Conservation (phyloP, 2,113 vertebrate species). For the Guaruba guarouba region DNA sequence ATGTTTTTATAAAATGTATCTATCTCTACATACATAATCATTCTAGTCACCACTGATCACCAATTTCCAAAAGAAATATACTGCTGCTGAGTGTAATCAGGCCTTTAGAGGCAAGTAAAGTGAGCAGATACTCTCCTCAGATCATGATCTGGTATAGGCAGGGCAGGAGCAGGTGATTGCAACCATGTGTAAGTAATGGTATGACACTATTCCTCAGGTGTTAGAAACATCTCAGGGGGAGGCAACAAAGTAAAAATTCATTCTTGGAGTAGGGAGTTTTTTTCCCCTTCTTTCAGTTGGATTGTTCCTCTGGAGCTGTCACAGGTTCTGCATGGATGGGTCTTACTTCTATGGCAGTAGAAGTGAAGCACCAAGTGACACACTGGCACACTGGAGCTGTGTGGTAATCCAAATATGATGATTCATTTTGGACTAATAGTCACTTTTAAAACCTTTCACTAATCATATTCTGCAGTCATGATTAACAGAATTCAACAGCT, state of each 20-base stretch:
- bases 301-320: neutral
- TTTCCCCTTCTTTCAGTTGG: neutral
- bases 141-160: rapidly evolving
- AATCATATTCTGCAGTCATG: neutral
- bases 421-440: neutral
- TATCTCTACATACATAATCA: neutral
- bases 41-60: neutral
- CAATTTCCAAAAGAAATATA: neutral
- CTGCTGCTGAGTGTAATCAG: neutral
- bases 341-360: neutral
- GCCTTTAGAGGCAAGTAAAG: neutral
- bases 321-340: neutral
- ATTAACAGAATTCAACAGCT: neutral
- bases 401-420: neutral
- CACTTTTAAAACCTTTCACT: neutral
- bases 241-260: neutral
- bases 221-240: neutral
- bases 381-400: neutral
- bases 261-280: neutral
- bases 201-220: neutral
- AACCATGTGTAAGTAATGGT: neutral
- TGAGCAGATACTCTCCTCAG: neutral
- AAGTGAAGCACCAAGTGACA: neutral
- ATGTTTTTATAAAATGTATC: neutral
- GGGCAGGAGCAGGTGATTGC: neutral